These are phyloP conservation scores for Hozukius guyotensis DNA, from an alignment of 2,797 vertebrate genomes.

Conservation along the genomic window DNA sequence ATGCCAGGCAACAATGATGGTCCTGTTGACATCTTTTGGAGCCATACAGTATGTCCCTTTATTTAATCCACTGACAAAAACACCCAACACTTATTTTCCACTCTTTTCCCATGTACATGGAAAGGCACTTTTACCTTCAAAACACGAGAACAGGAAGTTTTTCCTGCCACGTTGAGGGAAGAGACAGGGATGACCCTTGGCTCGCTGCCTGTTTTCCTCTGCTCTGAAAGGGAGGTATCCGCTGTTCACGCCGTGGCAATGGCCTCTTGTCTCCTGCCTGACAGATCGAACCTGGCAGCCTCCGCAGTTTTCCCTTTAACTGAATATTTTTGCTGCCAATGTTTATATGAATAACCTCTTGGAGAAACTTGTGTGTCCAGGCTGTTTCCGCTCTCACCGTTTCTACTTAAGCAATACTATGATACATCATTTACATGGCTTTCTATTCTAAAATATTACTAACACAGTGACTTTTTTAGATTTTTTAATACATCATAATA, in stretches of 20 bases:
- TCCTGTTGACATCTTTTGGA: constrained; percentile 1
- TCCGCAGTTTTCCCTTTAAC: constrained; percentile 14
- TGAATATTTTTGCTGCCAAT: constrained; percentile 3
- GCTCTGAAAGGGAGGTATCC: constrained; percentile 41
- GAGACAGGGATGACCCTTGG: constrained; percentile 61
- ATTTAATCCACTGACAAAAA: constrained; percentile 1
- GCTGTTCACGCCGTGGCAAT: constrained; percentile 33
- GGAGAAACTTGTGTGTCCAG: not conserved
- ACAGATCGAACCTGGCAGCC: constrained; percentile 41
- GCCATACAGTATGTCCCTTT: not conserved
- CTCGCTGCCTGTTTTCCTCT: constrained; percentile 64
- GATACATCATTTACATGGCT: not conserved
- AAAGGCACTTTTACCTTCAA: constrained; percentile 46
- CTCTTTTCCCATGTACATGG: constrained; percentile 17
- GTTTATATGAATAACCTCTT: not conserved
- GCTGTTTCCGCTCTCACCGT: not conserved
- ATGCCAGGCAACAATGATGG: not conserved
- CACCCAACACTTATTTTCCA: constrained; percentile 2
- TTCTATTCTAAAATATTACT: not conserved
- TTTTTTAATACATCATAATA: not conserved
- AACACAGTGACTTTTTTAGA: not conserved
- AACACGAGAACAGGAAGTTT: constrained; percentile 72
- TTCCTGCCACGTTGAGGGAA: constrained; percentile 24
- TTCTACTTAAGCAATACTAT: not conserved
- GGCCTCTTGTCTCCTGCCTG: constrained; percentile 38